Conservation (phyloP, 2,113 vertebrate species). For the Cyanistes caeruleus region DNA sequence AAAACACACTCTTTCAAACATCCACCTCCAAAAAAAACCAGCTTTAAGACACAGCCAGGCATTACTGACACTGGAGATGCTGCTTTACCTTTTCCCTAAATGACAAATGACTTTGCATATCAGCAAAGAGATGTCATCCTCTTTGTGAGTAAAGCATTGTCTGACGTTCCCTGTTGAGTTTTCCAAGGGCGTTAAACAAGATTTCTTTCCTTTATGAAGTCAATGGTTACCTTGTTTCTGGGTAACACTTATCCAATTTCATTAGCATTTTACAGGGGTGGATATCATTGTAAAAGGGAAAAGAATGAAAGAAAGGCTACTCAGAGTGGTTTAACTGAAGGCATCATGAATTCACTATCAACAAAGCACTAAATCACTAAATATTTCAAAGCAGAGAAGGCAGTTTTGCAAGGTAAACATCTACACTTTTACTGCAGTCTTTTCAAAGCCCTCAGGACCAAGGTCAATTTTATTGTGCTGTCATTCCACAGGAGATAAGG, state of each 20-base stretch:
- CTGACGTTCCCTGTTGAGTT: constrained; percentile 1
- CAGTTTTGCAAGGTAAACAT: background rate
- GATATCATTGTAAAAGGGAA: background rate
- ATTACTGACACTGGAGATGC: background rate
- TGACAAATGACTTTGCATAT: constrained; percentile 44
- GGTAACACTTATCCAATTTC: background rate
- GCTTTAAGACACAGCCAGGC: background rate
- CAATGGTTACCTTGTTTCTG: background rate
- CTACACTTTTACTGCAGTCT: background rate
- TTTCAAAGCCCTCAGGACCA: background rate
- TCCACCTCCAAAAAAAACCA: background rate
- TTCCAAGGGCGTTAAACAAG: constrained; percentile 52
- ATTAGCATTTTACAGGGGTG: background rate
- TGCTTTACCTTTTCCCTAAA: background rate
- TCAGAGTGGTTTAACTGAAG: background rate
- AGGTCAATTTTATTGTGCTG: background rate
- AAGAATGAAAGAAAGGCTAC: background rate
- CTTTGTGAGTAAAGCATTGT: background rate
- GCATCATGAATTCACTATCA: background rate
- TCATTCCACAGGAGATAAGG: background rate
- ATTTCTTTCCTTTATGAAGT: constrained; percentile 52
- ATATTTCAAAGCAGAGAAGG: background rate
- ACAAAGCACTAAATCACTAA: background rate
- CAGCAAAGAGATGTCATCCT: background rate
- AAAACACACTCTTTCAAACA: background rate